A percentile compares a stretch with the other conserved stretches of the same genome.
Evolutionary conservation across 2,797 vertebrate species (phyloP).

Genomic region (Crax fasciolata): DNA sequence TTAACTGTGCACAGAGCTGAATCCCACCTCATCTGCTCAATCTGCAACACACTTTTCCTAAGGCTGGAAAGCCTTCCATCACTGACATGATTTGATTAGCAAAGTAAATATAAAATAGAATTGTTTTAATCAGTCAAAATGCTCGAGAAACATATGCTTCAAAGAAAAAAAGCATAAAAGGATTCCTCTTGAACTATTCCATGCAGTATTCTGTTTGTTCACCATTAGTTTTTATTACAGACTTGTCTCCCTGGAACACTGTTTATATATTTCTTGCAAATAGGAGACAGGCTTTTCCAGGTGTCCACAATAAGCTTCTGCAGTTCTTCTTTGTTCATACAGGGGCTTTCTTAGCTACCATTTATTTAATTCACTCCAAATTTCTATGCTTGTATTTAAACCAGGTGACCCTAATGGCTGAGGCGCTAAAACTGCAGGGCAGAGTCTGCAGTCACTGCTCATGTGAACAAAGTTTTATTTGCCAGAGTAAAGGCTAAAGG

Average conservation of each 20-base stretch:
- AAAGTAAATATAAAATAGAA: not conserved
- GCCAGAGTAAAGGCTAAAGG: conserved; percentile 19
- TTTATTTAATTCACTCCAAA: conserved; percentile 72
- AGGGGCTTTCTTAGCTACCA: conserved; percentile 62
- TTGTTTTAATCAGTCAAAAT: conserved; percentile 21
- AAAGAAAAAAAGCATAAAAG: not conserved
- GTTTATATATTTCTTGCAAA: conserved; percentile 70
- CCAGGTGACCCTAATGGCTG: conserved; percentile 57
- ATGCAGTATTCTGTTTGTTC: conserved; percentile 51
- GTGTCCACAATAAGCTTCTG: conserved; percentile 56
- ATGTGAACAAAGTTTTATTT: conserved; percentile 4
- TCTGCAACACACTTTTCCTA: not conserved
- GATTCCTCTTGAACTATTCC: conserved; percentile 38
- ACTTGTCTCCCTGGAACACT: conserved; percentile 47
- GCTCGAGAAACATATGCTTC: not conserved
- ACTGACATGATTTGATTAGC: not conserved
- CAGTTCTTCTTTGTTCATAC: conserved; percentile 60
- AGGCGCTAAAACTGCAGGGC: conserved; percentile 17
- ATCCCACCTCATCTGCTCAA: not conserved
- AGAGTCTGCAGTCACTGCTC: not conserved
- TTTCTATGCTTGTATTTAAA: conserved; percentile 65
- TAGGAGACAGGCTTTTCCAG: conserved; percentile 63
- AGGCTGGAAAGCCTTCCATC: not conserved
- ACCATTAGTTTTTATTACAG: conserved; percentile 62
- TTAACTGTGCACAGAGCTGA: not conserved